Conservation (phyloP, 2,113 vertebrate genomes). For the Sitta europaea region DNA sequence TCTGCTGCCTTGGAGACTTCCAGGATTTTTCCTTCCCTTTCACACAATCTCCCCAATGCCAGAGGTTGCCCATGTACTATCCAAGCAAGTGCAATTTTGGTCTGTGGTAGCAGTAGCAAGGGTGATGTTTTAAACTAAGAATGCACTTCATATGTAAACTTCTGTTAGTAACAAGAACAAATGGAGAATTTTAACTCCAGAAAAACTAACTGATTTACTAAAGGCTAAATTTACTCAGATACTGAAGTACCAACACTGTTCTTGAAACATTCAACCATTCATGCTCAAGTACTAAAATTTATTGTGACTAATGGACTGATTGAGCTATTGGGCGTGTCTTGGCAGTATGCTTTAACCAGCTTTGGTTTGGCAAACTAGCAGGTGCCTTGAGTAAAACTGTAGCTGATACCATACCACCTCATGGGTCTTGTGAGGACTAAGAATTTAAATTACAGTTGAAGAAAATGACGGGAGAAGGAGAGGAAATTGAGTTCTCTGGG, state of each 20-base stretch:
- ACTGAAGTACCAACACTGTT: not conserved
- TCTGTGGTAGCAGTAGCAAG: not conserved
- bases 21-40: not conserved
- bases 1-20: not conserved
- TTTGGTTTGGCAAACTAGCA: constrained; percentile 15
- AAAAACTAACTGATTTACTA: not conserved
- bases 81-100: not conserved
- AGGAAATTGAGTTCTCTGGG: not conserved
- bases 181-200: not conserved
- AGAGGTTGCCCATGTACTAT: not conserved
- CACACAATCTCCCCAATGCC: not conserved
- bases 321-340: constrained; percentile 4
- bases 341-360: not conserved
- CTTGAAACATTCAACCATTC: not conserved
- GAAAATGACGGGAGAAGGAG: not conserved
- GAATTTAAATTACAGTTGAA: constrained; percentile 9
- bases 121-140: not conserved
- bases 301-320: not conserved
- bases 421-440: not conserved
- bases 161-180: not conserved
- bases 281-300: not conserved
- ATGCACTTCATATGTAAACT: not conserved
- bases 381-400: not conserved
- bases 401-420: not conserved
- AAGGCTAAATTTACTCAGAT: not conserved